Evolutionary conservation across 2,797 vertebrate genomes (phyloP).

Genomic region (Phyllotis vaccarum): DNA sequence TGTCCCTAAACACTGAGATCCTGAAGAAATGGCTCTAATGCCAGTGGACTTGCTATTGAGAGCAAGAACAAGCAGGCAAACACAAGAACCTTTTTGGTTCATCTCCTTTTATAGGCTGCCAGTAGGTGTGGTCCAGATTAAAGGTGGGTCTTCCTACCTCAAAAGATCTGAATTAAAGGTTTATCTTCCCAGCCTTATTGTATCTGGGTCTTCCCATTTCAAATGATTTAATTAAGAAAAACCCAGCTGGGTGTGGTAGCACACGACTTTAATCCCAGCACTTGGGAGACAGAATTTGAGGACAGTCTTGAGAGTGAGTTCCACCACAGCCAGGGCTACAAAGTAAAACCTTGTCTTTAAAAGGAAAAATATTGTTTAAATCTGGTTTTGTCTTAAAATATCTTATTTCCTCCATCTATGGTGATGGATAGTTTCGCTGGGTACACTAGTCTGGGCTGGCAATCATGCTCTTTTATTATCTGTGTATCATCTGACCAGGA

Average conservation of each 20-base stretch:
- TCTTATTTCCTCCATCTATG: too few species aligned
- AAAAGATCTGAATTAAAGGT: background rate
- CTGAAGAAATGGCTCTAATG: background rate
- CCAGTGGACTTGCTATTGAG: background rate
- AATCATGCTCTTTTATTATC: too few species aligned
- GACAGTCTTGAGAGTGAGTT: background rate
- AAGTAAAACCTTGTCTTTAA: background rate
- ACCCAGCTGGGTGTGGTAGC: background rate
- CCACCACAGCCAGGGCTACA: background rate
- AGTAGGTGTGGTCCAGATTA: background rate
- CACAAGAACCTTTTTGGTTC: background rate
- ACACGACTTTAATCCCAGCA: background rate
- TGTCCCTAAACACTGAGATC: background rate
- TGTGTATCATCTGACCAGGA: too few species aligned
- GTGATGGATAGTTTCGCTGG: too few species aligned
- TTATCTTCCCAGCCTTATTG: background rate
- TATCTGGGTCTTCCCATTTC: background rate
- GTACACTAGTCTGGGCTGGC: too few species aligned
- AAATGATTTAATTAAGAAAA: background rate
- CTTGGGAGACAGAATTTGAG: background rate
- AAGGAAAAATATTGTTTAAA: fast-evolving
- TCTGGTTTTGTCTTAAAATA: too few species aligned
- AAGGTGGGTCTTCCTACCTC: background rate
- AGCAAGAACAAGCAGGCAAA: background rate
- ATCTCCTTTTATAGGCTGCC: background rate